Evolutionary conservation across 2,888 invertebrate species (phyloP), one percentile per base, ranked within the genome.

Genomic region (Melipona bicolor): DNA sequence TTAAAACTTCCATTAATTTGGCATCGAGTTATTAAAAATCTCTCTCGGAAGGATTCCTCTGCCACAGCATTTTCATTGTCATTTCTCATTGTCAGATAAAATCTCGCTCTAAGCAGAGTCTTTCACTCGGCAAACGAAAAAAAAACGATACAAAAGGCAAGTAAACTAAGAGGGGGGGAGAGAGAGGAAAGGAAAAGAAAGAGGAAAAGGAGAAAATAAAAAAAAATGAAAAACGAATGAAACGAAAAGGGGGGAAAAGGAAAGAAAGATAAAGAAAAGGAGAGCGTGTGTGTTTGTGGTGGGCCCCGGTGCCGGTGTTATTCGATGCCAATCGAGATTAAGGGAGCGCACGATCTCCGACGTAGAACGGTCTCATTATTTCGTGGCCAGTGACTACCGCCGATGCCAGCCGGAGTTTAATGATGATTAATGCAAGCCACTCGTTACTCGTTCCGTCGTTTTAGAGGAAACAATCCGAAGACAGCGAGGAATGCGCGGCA

Each of bases 301-400:
- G 87, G 87, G 9, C 36, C 36, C 68, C 73, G 27, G 77, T 76
- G 87, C 62, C 62, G 36, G 67, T 81, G 88, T 86, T 88, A 88
- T 76, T 80, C 83, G 87, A 87, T 88, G 88, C 85, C 79, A 72
- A 88, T 88, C 85, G 73, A 83, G 87, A 88, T 88, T 88, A 88
- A 83, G 52, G 65, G 43, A 62, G 52, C 65, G 72, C 80, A 84
- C 84, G 62, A 82, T 86, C 79, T 50, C 59, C 84, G 76, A 65
- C 81, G 86, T 70, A 86, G 85, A 86, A 88, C 85, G 79, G 77
- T 78, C 86, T 86, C 84, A 77, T 87, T 87, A 87, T 87, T 87
- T 85, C 82, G 83, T 84, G 73, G 81, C 56, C 87, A 83, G 24
- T 75, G 72, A 75, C 79, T 86, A 77, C 70, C 74, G 74, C 43